Conservation (phyloP, 2,113 vertebrate genomes). For the Zapus hudsonius region DNA sequence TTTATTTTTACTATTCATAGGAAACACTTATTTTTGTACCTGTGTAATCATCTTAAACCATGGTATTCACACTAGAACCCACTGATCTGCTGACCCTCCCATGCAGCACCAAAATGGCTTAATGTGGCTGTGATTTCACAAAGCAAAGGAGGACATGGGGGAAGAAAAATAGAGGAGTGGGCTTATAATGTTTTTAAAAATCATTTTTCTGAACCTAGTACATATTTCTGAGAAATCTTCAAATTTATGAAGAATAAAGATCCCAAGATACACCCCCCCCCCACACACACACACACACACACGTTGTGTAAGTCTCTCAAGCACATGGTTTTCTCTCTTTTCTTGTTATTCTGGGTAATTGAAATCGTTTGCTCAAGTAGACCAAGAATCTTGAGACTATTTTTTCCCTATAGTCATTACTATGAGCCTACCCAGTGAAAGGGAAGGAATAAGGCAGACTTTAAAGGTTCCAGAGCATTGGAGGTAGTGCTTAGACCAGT, state of each 20-base stretch:
- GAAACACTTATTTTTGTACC: neutral
- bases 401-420: neutral
- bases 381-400: neutral
- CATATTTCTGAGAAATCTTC: slow-evolving; percentile 49
- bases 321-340: neutral
- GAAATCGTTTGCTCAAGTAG: neutral
- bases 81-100: neutral
- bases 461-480: slow-evolving; percentile 1
- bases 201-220: neutral
- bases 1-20: slow-evolving; percentile 5
- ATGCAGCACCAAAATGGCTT: neutral
- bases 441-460: neutral
- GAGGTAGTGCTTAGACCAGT: neutral
- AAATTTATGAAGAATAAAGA: slow-evolving; percentile 41
- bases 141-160: neutral
- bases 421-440: neutral
- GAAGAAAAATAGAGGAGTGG: neutral
- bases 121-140: slow-evolving; percentile 8
- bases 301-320: neutral
- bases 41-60: neutral
- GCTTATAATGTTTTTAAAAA: neutral
- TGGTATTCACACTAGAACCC: neutral
- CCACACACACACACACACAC: too few relatives aligned
- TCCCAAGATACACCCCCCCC: neutral
- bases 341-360: neutral